A percentile compares a stretch with the other conserved stretches of the same genome.
Evolutionary conservation across 2,797 vertebrate genomes (phyloP).

Genomic region (Urophycis tenuis): DNA sequence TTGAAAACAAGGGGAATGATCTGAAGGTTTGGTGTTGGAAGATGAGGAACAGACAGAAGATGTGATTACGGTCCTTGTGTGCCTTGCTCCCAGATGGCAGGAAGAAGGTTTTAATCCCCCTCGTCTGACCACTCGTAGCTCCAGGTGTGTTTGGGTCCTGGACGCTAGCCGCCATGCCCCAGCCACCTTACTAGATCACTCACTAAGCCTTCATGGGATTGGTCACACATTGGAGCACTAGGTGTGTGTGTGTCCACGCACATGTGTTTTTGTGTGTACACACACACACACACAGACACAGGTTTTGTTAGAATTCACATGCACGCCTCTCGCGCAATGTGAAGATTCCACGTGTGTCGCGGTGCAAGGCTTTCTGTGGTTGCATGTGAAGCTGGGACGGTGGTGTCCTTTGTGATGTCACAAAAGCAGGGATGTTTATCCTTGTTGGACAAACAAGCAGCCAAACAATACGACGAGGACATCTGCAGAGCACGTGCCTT

Average conservation of each 20-base stretch:
- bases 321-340: too few relatives aligned
- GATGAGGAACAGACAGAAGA: neutral
- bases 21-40: neutral
- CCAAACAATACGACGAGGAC: too few relatives aligned
- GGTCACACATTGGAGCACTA: neutral
- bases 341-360: too few relatives aligned
- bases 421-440: neutral
- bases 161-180: neutral
- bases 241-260: neutral
- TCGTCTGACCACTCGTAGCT: constrained; percentile 3
- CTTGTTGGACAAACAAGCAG: neutral
- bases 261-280: neutral
- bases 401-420: neutral
- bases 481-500: neutral
- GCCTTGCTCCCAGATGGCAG: neutral
- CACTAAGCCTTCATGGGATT: too few relatives aligned
- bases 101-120: neutral
- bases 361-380: neutral
- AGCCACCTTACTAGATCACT: neutral
- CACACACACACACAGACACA: neutral
- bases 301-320: neutral
- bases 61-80: neutral
- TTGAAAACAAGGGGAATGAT: neutral
- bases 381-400: too few relatives aligned
- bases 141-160: neutral